Conservation (phyloP, 2,113 vertebrate species). For the Apteryx owenii region DNA sequence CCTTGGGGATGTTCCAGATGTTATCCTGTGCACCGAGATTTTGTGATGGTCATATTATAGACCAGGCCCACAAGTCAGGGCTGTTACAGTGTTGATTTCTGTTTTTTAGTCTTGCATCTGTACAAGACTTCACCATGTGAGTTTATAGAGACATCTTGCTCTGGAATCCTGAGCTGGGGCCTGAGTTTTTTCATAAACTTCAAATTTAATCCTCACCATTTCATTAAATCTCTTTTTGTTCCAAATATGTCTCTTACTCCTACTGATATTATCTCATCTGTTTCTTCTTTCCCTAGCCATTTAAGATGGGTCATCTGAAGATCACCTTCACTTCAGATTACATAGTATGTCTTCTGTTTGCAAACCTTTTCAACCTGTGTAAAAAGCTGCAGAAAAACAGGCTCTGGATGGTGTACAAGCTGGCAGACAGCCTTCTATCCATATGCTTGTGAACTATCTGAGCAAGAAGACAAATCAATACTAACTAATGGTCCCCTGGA, state of each 20-base stretch:
- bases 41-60: not conserved
- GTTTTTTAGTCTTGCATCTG: not conserved
- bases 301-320: not conserved
- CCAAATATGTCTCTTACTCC: not conserved
- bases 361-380: not conserved
- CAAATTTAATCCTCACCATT: not conserved
- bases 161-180: not conserved
- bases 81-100: not conserved
- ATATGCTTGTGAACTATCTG: not conserved
- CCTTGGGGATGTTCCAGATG: not conserved
- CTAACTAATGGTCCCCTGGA: conserved; percentile 3
- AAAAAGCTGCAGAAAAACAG: not conserved
- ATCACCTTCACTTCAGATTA: not conserved
- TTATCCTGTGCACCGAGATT: not conserved
- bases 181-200: not conserved
- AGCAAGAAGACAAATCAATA: not conserved
- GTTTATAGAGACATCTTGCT: not conserved
- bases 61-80: accelerated
- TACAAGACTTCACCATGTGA: not conserved
- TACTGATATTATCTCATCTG: not conserved
- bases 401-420: not conserved
- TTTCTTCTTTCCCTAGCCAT: not conserved
- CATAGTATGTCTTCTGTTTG: not conserved
- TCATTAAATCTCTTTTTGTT: not conserved
- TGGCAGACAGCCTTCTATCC: not conserved